phyloP scores from a whole-genome alignment of 2,113 vertebrate species.

The Podarcis muralis region DNA sequence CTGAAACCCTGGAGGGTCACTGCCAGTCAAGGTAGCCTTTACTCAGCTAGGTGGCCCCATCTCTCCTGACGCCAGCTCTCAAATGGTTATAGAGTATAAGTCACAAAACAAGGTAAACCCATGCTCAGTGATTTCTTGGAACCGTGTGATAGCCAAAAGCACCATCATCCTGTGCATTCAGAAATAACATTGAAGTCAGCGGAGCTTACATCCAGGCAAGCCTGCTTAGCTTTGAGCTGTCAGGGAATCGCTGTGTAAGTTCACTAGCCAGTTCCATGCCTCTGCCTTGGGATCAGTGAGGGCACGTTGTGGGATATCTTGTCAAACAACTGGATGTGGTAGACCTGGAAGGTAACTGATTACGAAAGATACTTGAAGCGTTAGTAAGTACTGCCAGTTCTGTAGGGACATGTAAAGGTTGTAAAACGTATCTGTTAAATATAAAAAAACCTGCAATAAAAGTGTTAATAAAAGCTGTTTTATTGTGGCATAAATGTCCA shows the following conservation, averaged over 20 bases:
- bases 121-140: neutral
- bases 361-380: neutral
- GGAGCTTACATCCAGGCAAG: neutral
- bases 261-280: neutral
- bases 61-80: conserved; percentile 15
- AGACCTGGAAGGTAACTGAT: neutral
- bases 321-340: neutral
- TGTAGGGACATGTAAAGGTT: neutral
- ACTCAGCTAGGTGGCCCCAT: too few species aligned
- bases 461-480: neutral
- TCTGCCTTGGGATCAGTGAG: neutral
- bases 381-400: neutral
- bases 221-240: neutral
- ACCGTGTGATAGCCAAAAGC: neutral
- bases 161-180: neutral
- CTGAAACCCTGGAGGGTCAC: too few species aligned
- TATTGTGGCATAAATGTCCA: neutral
- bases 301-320: neutral
- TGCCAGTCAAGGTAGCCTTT: too few species aligned
- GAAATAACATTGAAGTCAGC: neutral
- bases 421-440: neutral
- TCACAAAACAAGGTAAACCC: neutral
- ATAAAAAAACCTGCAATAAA: neutral
- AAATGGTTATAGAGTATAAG: neutral
- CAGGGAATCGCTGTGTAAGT: neutral